phyloP scores from a whole-genome alignment of 2,888 invertebrate genomes.

The Perithous albicinctus region DNA sequence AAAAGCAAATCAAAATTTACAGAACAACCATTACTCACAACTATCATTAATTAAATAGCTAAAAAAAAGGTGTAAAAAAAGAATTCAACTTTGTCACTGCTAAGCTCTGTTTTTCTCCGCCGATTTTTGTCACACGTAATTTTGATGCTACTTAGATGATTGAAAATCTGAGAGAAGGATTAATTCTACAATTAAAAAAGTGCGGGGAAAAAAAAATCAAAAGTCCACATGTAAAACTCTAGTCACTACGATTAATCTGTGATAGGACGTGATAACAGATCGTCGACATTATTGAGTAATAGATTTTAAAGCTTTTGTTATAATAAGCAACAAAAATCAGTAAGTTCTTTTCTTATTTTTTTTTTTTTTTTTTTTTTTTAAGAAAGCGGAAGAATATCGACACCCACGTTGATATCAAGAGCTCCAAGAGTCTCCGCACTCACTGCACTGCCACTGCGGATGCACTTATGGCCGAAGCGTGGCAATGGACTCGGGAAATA shows the following conservation, averaged over 20 bases:
- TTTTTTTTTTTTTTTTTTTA: background rate
- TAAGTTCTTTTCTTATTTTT: background rate
- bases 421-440: slow-evolving; percentile 53
- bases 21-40: background rate
- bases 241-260: background rate
- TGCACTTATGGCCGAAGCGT: slow-evolving; percentile 59
- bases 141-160: background rate
- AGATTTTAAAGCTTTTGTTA: background rate
- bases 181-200: background rate
- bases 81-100: background rate
- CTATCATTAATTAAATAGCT: too few species aligned
- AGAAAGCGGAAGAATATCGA: slow-evolving; percentile 11
- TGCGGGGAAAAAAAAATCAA: background rate
- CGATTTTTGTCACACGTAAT: background rate
- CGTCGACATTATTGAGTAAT: background rate
- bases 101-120: background rate
- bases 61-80: background rate
- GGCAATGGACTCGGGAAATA: slow-evolving; percentile 37
- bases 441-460: slow-evolving; percentile 67
- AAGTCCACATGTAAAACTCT: background rate
- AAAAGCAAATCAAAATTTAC: background rate
- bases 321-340: background rate
- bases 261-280: background rate
- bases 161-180: background rate
- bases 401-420: slow-evolving; percentile 57